phyloP scores from a whole-genome alignment of 2,113 vertebrate genomes.

The Shinisaurus crocodilurus region DNA sequence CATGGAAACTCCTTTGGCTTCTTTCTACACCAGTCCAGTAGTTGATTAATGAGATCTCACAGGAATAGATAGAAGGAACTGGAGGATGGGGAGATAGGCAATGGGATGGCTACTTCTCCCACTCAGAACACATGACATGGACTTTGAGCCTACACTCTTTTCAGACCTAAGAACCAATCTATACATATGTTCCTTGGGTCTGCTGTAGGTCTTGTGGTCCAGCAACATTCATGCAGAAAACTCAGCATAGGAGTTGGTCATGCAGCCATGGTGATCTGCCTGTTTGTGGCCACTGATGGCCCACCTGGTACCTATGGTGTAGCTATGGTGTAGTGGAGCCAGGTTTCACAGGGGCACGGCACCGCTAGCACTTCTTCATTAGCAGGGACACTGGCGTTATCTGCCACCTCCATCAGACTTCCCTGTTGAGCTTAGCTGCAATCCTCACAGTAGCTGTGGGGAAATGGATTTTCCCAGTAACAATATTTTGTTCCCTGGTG shows the following conservation, averaged over 20 bases:
- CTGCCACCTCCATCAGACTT: no score
- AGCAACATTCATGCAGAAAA: not conserved
- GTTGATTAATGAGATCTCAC: no score
- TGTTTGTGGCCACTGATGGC: not conserved
- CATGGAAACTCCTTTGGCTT: not conserved
- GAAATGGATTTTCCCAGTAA: no score
- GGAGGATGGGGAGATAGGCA: not conserved
- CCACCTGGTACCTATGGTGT: no score
- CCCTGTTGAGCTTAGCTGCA: no score
- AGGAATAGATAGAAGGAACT: not conserved
- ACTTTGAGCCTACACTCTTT: not conserved
- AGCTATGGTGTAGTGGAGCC: fast-evolving
- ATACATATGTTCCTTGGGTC: not conserved
- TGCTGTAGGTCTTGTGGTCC: no score
- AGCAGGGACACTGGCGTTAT: no score
- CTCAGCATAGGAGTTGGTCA: no score
- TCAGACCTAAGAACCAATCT: not conserved
- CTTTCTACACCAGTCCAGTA: not conserved
- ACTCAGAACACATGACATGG: not conserved
- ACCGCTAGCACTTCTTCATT: no score
- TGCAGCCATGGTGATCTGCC: not conserved
- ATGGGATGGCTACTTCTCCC: no score
- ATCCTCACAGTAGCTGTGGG: no score
- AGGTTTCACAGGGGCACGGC: not conserved
- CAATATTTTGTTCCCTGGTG: no score